A percentile compares a stretch with the other conserved stretches of the same genome.
Conservation (phyloP, 2,113 vertebrate genomes). For the Glaucidium brasilianum region DNA sequence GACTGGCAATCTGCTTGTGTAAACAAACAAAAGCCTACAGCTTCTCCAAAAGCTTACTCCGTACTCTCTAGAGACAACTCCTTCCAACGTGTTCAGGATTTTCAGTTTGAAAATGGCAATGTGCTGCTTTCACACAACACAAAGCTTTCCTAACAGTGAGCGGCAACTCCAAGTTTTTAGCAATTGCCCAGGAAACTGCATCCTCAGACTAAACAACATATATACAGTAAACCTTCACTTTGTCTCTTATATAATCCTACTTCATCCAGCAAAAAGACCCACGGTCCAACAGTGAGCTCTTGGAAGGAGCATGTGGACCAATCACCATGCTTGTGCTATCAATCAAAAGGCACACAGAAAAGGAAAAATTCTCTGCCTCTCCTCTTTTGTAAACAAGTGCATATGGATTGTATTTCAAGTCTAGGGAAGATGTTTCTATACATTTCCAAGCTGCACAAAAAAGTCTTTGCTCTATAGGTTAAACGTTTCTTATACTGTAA, state of each 20-base stretch:
- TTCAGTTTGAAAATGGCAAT: neutral
- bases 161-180: neutral
- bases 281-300: neutral
- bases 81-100: neutral
- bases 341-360: neutral
- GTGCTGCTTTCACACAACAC: neutral
- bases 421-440: neutral
- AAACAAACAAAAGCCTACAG: neutral
- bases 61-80: neutral
- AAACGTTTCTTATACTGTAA: neutral
- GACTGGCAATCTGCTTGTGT: neutral
- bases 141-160: neutral
- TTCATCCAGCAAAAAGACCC: neutral
- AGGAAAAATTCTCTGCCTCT: neutral
- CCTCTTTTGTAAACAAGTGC: neutral
- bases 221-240: neutral
- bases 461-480: neutral
- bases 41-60: neutral
- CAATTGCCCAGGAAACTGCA: neutral
- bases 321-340: accelerated
- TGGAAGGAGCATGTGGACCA: neutral
- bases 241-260: neutral
- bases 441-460: neutral
- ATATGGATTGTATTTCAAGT: neutral
- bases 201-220: neutral